Percentiles rank a stretch among this genome's conserved stretches.
Evolutionary conservation across 2,113 vertebrate genomes (phyloP).

Genomic region (Rhynchopsitta pachyrhyncha): DNA sequence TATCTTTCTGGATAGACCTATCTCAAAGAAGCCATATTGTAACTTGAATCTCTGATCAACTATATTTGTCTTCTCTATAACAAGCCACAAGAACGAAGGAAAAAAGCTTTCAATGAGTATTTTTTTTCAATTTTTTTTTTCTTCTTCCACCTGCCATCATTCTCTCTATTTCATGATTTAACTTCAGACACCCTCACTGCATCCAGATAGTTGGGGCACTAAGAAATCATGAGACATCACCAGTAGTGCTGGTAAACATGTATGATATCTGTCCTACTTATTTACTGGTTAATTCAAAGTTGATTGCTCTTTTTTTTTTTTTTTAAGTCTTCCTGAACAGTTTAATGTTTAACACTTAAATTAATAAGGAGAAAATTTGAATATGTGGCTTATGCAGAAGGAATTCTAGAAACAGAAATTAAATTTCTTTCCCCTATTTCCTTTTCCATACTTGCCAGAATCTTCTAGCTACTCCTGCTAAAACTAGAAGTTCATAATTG

Average conservation of each 20-base stretch:
- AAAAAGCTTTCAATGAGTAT: background rate
- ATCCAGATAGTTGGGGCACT: background rate
- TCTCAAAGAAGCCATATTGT: background rate
- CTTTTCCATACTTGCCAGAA: background rate
- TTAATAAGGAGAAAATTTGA: background rate
- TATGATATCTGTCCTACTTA: background rate
- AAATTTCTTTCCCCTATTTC: background rate
- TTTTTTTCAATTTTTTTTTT: background rate
- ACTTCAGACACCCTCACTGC: background rate
- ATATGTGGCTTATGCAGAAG: background rate
- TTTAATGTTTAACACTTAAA: background rate
- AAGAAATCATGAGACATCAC: background rate
- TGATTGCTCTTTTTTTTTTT: background rate
- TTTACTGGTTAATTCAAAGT: background rate
- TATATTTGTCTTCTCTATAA: background rate
- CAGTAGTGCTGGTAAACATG: background rate
- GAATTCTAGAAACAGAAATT: background rate
- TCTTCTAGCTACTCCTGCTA: background rate
- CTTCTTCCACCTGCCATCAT: background rate
- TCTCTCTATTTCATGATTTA: background rate
- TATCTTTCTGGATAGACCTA: background rate
- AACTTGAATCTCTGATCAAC: background rate
- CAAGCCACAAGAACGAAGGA: rapidly evolving
- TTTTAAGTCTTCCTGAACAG: background rate
- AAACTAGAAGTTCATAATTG: background rate